Conservation (phyloP, 1,140 invertebrate species). For the Hesperophylax magnus region DNA sequence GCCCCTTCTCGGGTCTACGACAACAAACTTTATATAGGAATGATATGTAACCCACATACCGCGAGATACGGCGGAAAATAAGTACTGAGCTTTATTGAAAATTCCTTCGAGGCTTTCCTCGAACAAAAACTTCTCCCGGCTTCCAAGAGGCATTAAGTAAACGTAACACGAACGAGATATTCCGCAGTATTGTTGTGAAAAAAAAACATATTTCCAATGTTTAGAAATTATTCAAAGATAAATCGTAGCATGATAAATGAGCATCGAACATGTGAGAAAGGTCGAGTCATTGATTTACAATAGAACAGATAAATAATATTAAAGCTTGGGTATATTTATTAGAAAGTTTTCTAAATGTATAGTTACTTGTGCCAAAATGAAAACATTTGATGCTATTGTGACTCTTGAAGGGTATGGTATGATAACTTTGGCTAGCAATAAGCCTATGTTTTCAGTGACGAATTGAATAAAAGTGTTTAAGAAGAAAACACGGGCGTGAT, state of each 20-base stretch:
- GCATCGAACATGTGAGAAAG: constrained; percentile 22
- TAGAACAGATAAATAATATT: constrained; percentile 24
- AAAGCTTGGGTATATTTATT: not conserved
- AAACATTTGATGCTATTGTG: too few relatives aligned
- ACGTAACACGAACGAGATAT: constrained; percentile 36
- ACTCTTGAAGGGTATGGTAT: too few relatives aligned
- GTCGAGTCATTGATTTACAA: constrained; percentile 30
- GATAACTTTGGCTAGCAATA: too few relatives aligned
- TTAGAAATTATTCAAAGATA: constrained; percentile 35
- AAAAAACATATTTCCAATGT: constrained; percentile 35
- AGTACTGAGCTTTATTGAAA: constrained; percentile 46
- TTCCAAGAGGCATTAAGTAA: constrained; percentile 20
- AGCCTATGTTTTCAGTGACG: too few relatives aligned
- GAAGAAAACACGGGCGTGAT: too few relatives aligned
- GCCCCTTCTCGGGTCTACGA: constrained; percentile 25
- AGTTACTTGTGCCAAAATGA: too few relatives aligned
- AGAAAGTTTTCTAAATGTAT: too few relatives aligned
- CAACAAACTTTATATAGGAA: constrained; percentile 34
- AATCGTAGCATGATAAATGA: constrained; percentile 35
- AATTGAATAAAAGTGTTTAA: too few relatives aligned
- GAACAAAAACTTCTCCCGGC: constrained; percentile 37
- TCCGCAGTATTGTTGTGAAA: constrained; percentile 33
- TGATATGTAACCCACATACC: constrained; percentile 41
- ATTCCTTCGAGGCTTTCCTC: constrained; percentile 39
- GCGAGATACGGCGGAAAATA: constrained; percentile 33